A percentile compares a stretch with the other conserved stretches of the same genome.
Conservation (phyloP, 2,888 invertebrate species). For the Monochamus alternatus region DNA sequence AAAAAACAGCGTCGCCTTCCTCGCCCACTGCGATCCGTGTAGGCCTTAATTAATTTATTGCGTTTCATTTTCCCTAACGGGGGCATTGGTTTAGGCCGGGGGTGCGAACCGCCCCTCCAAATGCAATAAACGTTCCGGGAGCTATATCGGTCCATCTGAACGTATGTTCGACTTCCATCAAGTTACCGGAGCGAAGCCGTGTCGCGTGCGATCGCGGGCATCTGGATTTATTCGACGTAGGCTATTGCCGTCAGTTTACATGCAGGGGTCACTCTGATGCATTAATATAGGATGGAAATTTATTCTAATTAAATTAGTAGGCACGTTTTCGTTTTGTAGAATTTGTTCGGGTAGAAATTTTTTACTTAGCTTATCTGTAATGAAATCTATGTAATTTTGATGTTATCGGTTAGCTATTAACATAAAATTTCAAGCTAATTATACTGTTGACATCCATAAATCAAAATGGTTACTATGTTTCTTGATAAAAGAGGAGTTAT, state of each 20-base stretch:
- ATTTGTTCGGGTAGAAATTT: too few relatives aligned
- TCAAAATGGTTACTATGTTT: too few relatives aligned
- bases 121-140: conserved; percentile 50
- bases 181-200: conserved; percentile 17
- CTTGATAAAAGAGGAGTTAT: too few relatives aligned
- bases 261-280: conserved; percentile 4
- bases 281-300: conserved; percentile 5
- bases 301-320: neutral
- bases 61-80: conserved; percentile 65
- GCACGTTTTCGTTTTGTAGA: neutral
- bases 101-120: conserved; percentile 47
- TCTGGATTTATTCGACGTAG: conserved; percentile 14
- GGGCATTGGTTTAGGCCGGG: conserved; percentile 49
- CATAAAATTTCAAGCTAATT: too few relatives aligned
- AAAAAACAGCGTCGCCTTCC: conserved; percentile 41
- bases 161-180: conserved; percentile 45
- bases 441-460: too few relatives aligned
- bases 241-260: conserved; percentile 15
- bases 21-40: conserved; percentile 54
- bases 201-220: conserved; percentile 19
- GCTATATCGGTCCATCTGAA: conserved; percentile 39
- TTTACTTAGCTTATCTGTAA: too few relatives aligned
- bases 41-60: conserved; percentile 68
- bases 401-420: too few relatives aligned
- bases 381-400: too few relatives aligned